A percentile compares a stretch with the other conserved stretches of the same genome.
Conservation (phyloP, 2,797 vertebrate genomes). For the Gambusia yucatana region DNA sequence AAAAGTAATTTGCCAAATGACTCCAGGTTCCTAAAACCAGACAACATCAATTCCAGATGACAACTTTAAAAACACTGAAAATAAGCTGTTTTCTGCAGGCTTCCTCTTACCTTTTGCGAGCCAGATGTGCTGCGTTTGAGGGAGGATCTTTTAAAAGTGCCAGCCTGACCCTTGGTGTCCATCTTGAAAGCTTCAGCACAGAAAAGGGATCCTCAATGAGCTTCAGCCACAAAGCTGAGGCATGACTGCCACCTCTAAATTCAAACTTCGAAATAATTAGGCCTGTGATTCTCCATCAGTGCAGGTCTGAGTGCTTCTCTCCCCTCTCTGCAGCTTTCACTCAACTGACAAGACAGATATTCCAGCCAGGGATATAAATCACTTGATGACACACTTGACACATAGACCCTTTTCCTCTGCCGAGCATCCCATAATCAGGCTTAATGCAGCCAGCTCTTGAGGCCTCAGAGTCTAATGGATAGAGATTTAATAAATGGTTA, state of each 20-base stretch:
- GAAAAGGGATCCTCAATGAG: slow-evolving; percentile 38
- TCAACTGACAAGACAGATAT: slow-evolving; percentile 77
- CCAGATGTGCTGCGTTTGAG: slow-evolving; percentile 91
- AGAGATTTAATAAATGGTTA: slow-evolving; percentile 99
- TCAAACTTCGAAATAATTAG: slow-evolving; percentile 18
- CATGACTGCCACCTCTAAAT: slow-evolving; percentile 29
- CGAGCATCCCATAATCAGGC: slow-evolving; percentile 90
- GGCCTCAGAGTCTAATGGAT: slow-evolving; percentile 90
- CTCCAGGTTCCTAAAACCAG: background rate
- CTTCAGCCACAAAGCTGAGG: slow-evolving; percentile 14
- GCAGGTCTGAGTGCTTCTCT: slow-evolving; percentile 43
- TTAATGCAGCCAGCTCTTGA: slow-evolving; percentile 91
- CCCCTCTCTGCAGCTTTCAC: slow-evolving; percentile 54
- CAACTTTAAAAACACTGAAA: background rate
- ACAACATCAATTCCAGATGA: background rate
- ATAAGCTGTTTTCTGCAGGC: slow-evolving; percentile 40
- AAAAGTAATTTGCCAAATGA: background rate
- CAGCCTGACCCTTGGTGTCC: slow-evolving; percentile 79
- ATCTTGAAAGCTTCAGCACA: slow-evolving; percentile 59
- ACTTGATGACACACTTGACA: slow-evolving; percentile 82
- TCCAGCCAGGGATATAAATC: slow-evolving; percentile 80
- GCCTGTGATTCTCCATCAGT: slow-evolving; percentile 33
- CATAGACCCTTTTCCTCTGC: slow-evolving; percentile 83
- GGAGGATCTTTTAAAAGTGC: slow-evolving; percentile 88
- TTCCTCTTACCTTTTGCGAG: slow-evolving; percentile 92